phyloP scores from a whole-genome alignment of 2,113 vertebrate genomes.

The Chaetorhynchus papuensis region DNA sequence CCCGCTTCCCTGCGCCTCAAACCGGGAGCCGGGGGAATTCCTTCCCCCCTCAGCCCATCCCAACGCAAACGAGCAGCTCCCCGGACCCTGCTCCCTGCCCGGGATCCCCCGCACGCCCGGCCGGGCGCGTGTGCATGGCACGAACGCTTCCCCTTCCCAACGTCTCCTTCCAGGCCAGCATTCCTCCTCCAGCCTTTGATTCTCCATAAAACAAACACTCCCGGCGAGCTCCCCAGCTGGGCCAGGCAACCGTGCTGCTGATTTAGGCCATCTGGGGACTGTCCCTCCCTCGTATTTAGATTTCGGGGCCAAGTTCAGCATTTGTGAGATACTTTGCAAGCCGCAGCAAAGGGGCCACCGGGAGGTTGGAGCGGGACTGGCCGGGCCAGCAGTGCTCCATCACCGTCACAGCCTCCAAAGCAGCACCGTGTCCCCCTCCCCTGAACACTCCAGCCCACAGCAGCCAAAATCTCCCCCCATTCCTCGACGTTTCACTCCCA shows the following conservation, averaged over 20 bases:
- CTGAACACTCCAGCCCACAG: fast-evolving
- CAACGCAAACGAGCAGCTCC: fast-evolving
- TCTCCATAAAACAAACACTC: conserved; percentile 46
- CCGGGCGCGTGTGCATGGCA: not conserved
- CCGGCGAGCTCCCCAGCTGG: conserved; percentile 16
- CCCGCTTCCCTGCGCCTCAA: not conserved
- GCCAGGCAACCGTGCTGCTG: conserved; percentile 44
- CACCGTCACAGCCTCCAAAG: not conserved
- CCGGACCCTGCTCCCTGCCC: not conserved
- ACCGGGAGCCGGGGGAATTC: fast-evolving
- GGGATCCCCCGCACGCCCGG: not conserved
- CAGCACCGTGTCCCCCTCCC: not conserved
- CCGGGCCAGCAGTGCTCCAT: not conserved
- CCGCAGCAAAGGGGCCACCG: not conserved
- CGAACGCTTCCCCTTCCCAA: fast-evolving
- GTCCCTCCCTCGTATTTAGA: conserved; percentile 48
- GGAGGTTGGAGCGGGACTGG: not conserved
- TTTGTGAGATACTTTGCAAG: conserved; percentile 28
- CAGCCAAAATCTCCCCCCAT: fast-evolving
- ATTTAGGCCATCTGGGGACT: conserved; percentile 62
- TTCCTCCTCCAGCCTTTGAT: conserved; percentile 33
- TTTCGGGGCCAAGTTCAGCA: conserved; percentile 45
- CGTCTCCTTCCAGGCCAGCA: not conserved
- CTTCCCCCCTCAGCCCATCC: not conserved
- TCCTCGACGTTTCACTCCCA: fast-evolving